Base-by-base conservation (phyloP, 2,888 invertebrate genomes). In the Heliconius charithonia region DNA sequence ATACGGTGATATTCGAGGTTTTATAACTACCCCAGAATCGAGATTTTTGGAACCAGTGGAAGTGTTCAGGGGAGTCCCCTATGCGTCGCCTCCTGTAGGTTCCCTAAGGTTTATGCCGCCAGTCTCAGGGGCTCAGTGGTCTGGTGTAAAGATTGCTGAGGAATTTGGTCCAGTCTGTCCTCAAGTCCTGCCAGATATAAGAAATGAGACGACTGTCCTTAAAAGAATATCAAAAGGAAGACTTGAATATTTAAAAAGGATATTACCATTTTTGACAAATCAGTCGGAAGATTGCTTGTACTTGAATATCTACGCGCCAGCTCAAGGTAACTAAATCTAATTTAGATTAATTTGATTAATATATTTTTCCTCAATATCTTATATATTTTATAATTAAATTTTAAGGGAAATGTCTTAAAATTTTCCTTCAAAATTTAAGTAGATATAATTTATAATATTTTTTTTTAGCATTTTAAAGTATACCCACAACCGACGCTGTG, bases 241-340 rank as follows among this genome's bases (percentile, higher is more conserved):
- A 82, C 95, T 98, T 87, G 98, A 98, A 89, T 98, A 98, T 90
- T 95, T 99, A 86, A 97, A 97, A 91, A 96, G 98, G 86, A 96
- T 99, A 91, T 93, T 98, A 86, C 98, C 98, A 66, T 97, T 97
- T 90, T 96, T 99, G 85, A 96, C 96, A 85, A 97, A 98, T 90
- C 99, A 99, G 95, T 98, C 97, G 84, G 99, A 99, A 95, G 99
- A 99, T 95, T 99, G 99, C 89, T 96, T 99, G 82, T 99, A 98
- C 92, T 96, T 99, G 89, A 99, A 99, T 93, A 97, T 99, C 88
- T 99, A 99, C 95, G 98, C 98, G 41, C 99, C 99, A 76, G 97
- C 97, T 86, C 97, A 98, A 97, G 98, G 99, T 99, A 95, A 96
- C 96, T 89, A 83, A 32, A 77, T 74, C 66, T 74, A 51, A 65